A percentile compares a stretch with the other conserved stretches of the same genome.
phyloP scores from a whole-genome alignment of 2,797 vertebrate genomes.

The Poecilia picta region DNA sequence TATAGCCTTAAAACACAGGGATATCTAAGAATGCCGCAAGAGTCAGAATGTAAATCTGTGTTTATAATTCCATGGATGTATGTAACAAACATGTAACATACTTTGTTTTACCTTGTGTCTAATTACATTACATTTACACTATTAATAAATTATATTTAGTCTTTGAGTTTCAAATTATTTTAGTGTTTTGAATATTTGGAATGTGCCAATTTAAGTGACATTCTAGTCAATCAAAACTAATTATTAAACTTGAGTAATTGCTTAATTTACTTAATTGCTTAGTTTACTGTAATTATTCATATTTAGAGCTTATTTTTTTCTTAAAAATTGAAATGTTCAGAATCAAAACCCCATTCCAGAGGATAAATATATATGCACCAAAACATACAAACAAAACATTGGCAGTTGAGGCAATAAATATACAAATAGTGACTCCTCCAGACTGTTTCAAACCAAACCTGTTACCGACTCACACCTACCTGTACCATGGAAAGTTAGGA shows the following conservation, averaged over 20 bases:
- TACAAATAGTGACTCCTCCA: background rate
- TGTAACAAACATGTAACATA: conserved; percentile 20
- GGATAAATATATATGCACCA: background rate
- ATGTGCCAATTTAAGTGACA: background rate
- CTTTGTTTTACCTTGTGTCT: conserved; percentile 28
- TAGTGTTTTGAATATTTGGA: background rate
- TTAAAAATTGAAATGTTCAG: background rate
- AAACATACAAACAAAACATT: background rate
- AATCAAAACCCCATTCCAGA: background rate
- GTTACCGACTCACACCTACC: background rate
- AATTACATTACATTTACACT: conserved; percentile 46
- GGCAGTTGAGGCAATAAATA: background rate
- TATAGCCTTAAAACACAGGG: background rate
- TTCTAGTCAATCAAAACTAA: background rate
- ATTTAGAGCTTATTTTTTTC: background rate
- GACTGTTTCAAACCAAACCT: background rate
- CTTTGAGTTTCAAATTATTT: conserved; percentile 3
- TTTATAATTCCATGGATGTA: background rate
- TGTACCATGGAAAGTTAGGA: background rate
- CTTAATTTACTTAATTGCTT: background rate
- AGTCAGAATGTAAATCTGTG: background rate
- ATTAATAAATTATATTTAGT: conserved; percentile 61
- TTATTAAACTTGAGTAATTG: background rate
- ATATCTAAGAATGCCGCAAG: background rate
- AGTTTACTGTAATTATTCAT: background rate